Conservation (phyloP, 2,888 invertebrate genomes). For the Heliconius cydno region DNA sequence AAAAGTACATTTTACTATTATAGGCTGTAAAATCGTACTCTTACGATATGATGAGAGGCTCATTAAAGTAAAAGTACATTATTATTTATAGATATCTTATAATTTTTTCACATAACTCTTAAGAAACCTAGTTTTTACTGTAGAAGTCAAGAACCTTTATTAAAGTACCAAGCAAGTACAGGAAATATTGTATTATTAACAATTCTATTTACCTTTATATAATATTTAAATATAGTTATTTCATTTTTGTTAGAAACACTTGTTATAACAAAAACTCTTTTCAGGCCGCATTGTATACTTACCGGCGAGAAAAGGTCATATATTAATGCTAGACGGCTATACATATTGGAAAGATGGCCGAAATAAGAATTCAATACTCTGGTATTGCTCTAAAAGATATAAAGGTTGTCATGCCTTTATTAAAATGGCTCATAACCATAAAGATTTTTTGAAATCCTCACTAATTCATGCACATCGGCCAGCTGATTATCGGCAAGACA, state of each 20-base stretch:
- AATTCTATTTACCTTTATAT: background rate
- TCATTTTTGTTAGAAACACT: background rate
- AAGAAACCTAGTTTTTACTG: background rate
- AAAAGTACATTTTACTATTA: background rate
- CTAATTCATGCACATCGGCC: slow-evolving; percentile 46
- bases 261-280: slow-evolving; percentile 24
- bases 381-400: slow-evolving; percentile 55
- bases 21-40: background rate
- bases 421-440: slow-evolving; percentile 49
- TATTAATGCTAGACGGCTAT: slow-evolving; percentile 53
- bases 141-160: background rate
- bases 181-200: slow-evolving; percentile 8
- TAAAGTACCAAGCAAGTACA: background rate
- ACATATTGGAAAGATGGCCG: slow-evolving; percentile 55
- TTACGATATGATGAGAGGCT: background rate
- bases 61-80: background rate
- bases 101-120: background rate
- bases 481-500: slow-evolving; percentile 36
- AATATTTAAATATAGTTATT: background rate
- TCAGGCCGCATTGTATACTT: slow-evolving; percentile 47
- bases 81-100: background rate
- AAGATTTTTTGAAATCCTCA: slow-evolving; percentile 40
- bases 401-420: slow-evolving; percentile 50
- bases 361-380: slow-evolving; percentile 48
- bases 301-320: slow-evolving; percentile 51